Evolutionary conservation across 2,888 invertebrate species (phyloP), one percentile per base, ranked within the genome.

Genomic region (Meiosimyza decipiens): DNA sequence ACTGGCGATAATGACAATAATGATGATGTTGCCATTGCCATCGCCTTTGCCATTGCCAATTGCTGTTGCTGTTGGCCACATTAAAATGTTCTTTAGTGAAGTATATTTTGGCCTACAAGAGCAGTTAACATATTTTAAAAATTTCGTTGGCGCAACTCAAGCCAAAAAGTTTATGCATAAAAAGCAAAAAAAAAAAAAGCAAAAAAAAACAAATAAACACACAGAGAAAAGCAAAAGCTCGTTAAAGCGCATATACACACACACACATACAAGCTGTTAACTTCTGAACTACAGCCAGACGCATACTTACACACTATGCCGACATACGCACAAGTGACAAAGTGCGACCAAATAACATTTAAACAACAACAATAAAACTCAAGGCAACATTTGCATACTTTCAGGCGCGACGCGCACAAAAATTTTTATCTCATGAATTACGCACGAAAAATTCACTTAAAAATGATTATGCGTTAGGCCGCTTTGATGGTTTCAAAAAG

Each of bases 41-140:
- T 40, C 40, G 40, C 40, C 40, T 12, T 18, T 54, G 54, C 54
- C 54, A 18, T 7, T 16, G 54, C 18, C 16, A 54, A 7, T n/a
- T 54, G 13, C 54, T n/a, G 16, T 54, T 18, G 54, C 54, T 54
- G 0, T 16, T 16, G 54, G 54, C 54, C 54, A 54, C 18, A 18
- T n/a, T 18, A n/a, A 54, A 54, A 54, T 54, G 54, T 54, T 54
- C 18, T 18, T 9, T 16, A 18, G 16, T 54, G 1, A n/a, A n/a
- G 54, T 40, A 40, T 40, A 40, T 40, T 40, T 40, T 40, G 40
- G 40, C 40, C 40, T 40, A 40, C 40, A 40, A 40, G 40, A 51
- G 33, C 59, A 50, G 60, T 69, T 60, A 59, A 59, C 59, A 59
- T 69, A 69, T 69, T 69, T 69, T 50, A 59, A 15, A 59, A 69